These are phyloP conservation scores for Tinea trinotella DNA, from an alignment of 2,888 invertebrate genomes.

Conservation along the genomic window DNA sequence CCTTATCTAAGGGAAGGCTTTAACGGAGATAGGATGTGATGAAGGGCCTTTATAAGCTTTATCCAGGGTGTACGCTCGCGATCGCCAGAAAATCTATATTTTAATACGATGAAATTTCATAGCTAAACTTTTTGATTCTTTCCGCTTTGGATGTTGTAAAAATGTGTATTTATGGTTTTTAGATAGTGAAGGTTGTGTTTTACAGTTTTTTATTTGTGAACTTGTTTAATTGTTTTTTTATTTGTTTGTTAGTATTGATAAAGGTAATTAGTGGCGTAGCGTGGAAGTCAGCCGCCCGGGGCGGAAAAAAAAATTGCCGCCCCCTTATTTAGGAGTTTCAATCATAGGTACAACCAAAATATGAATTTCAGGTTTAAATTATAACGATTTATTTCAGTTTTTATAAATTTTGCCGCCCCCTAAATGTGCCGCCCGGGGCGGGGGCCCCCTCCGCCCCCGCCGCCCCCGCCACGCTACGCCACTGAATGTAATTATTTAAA, in stretches of 20 bases:
- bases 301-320: no score
- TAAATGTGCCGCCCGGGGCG: no score
- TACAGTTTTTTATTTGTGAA: neutral
- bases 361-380: no score
- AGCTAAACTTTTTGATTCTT: neutral
- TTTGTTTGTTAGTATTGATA: neutral
- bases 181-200: neutral
- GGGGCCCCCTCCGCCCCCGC: no score
- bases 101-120: neutral
- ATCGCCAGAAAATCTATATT: slow-evolving; percentile 7
- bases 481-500: no score
- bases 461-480: no score
- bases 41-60: slow-evolving; percentile 1
- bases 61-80: neutral
- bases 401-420: no score
- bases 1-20: slow-evolving; percentile 4
- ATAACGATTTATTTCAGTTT: no score
- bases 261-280: no score
- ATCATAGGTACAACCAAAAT: no score
- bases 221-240: neutral
- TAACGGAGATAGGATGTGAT: slow-evolving; percentile 2
- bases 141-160: neutral
- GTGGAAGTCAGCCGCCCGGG: no score
- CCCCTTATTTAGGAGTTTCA: no score
- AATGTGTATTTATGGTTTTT: neutral